Base-by-base conservation (phyloP, 64 coral and sea anemone species). In the Dendronephthya gigantea region DNA sequence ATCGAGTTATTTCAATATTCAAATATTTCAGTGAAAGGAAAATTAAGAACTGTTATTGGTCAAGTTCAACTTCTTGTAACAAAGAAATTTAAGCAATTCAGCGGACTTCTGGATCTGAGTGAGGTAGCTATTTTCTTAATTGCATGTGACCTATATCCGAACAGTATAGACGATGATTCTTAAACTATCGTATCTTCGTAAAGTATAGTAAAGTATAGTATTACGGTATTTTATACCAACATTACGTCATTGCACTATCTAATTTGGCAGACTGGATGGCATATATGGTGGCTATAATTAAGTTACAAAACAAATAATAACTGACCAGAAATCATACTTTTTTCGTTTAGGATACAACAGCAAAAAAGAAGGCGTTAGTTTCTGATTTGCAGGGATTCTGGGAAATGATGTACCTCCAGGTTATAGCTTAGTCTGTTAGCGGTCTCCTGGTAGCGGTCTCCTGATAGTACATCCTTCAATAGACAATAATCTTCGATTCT, bases 41-140 rank as follows among this genome's bases (percentile, higher is more conserved):
- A 33, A 33, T 35, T 79, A 34, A 34, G 72, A 79, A 79, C 72
- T 39, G 27, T 79, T 4, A 13, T 79, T 39, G 72, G 72, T 34
- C 72, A 79, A 79, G 72, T 79, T 79, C 72, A 79, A 34, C 72
- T 79, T 33, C 72, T 79, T 36, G 72, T 79, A 12, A 79, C 72
- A 1, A 79, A 79, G 72, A 79, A 79, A 79, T 79, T 79, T 79
- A 79, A 79, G 17, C 72, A 79, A 39, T 79, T 79, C 36, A 79
- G 36, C 15, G 72, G 36, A 34, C 36, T 79, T 36, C 9, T 79
- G 2, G 72, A 79, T 9, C 30, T 79, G 9, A 79, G 72, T 79
- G 72, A 79, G 72, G 72, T 79, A 33, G 72, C 17, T 62, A n/a
- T n/a, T 62, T 22, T 58, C 8, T 62, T 22, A 27, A 62, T 62